Evolutionary conservation across 2,888 invertebrate species (phyloP), one percentile per base, ranked within the genome.

Genomic region (Andrena minutula): DNA sequence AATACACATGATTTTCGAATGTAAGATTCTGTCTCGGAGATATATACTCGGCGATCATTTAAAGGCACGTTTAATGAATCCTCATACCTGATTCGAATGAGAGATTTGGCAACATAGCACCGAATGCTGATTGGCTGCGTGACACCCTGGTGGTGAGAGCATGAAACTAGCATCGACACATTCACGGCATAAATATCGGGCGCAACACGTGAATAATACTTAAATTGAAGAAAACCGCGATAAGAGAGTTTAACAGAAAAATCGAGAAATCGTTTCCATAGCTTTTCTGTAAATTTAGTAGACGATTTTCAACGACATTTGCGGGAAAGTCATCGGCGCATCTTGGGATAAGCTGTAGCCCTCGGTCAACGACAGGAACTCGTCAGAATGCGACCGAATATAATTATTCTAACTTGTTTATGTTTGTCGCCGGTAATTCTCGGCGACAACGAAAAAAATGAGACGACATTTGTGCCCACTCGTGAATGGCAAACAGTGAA

Each of bases 401-500:
- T 82, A 49, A 85, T 86, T 77, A 79, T 86, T 32, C 47, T 86
- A 51, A 51, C 82, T 63, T 78, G 81, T 49, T 83, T 86, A 16
- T 78, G 63, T 72, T 60, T 80, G 58, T 68, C 81, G 23, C 71
- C 83, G 64, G 68, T 51, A 41, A 79, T 88, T 69, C 71, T 77
- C 30, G 84, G 75, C 6, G 49, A 75, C 26, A 78, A 79, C 3
- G 89, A 87, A 53, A 92, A 91, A 83, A 93, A 93, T 64, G 87
- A 90, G 4, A 92, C 89, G 65, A 91, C 93, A 85, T 96, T 96
- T 92, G 93, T 95, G 30, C 94, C 96, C 16, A 96, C 96, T 1
- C 92, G 94, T 10, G 95, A 96, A 90, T 96, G 96, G 96, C 95
- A 96, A 92, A 94, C 94, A 80, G 95, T 96, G 5, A 94, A 94